A percentile compares a stretch with the other conserved stretches of the same genome.
phyloP scores from a whole-genome alignment of 2,113 vertebrate genomes.

The Cololabis saira region DNA sequence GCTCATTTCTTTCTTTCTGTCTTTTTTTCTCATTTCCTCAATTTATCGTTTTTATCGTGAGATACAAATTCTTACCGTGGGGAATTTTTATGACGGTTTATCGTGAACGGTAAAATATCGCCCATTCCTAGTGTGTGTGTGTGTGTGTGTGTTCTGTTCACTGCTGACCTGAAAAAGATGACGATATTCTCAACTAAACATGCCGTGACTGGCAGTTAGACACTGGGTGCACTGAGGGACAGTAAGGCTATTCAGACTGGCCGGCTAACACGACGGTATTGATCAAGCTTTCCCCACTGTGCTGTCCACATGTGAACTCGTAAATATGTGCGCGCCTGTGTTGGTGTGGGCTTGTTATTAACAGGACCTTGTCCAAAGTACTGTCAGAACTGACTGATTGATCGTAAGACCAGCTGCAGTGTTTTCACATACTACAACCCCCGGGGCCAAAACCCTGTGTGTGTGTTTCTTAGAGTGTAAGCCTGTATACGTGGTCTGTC shows the following conservation, averaged over 20 bases:
- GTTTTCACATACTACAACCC: slow-evolving; percentile 14
- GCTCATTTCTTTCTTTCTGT: too few relatives aligned
- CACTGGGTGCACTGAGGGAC: slow-evolving; percentile 15
- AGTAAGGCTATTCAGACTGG: slow-evolving; percentile 37
- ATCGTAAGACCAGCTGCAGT: slow-evolving; percentile 40
- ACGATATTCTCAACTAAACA: slow-evolving; percentile 16
- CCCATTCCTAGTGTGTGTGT: too few relatives aligned
- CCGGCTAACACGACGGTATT: slow-evolving; percentile 50
- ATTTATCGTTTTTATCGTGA: too few relatives aligned
- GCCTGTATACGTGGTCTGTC: neutral
- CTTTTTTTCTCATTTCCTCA: too few relatives aligned
- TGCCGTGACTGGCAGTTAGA: slow-evolving; percentile 17
- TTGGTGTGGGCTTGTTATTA: slow-evolving; percentile 23
- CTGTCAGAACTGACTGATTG: slow-evolving; percentile 52
- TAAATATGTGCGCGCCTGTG: neutral
- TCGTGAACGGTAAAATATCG: too few relatives aligned
- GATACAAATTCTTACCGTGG: too few relatives aligned
- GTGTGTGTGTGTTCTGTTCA: too few relatives aligned
- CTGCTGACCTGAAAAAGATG: neutral
- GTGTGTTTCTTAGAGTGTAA: neutral
- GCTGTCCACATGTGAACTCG: neutral
- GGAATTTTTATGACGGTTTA: too few relatives aligned
- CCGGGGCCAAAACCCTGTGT: slow-evolving; percentile 8
- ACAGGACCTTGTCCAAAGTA: slow-evolving; percentile 37
- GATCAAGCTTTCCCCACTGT: slow-evolving; percentile 29